Conservation (phyloP, 2,797 vertebrate species). For the Enteromius trimaculatus region DNA sequence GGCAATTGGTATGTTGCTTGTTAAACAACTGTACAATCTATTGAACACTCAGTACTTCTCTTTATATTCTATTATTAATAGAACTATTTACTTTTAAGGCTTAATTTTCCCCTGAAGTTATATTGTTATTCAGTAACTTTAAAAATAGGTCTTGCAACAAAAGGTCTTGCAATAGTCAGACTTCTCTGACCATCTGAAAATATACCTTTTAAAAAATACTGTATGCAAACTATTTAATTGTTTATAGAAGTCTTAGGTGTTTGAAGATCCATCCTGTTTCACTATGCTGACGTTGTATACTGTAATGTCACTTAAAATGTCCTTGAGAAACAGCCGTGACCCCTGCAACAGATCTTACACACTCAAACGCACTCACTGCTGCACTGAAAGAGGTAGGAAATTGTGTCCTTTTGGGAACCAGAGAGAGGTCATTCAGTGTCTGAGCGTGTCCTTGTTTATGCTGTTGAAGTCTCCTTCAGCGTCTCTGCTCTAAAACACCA, state of each 20-base stretch:
- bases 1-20: background rate
- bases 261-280: background rate
- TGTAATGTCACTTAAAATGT: slow-evolving; percentile 13
- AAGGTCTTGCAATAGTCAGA: background rate
- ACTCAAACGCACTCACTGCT: slow-evolving; percentile 10
- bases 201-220: no score
- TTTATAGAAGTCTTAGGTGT: background rate
- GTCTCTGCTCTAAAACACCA: slow-evolving; percentile 34
- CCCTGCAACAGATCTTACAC: slow-evolving; percentile 10
- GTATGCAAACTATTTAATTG: background rate
- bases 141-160: background rate
- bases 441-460: slow-evolving; percentile 50
- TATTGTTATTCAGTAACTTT: background rate
- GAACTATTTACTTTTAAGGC: background rate
- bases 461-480: slow-evolving; percentile 40
- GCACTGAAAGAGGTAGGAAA: slow-evolving; percentile 21
- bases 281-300: background rate
- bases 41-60: background rate
- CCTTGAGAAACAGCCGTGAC: slow-evolving; percentile 39
- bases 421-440: slow-evolving; percentile 46
- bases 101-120: background rate
- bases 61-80: background rate
- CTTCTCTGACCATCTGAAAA: no score
- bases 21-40: background rate
- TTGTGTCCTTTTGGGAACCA: slow-evolving; percentile 16